Base-by-base conservation (phyloP, 2,888 invertebrate species). In the Rotaria macrura region DNA sequence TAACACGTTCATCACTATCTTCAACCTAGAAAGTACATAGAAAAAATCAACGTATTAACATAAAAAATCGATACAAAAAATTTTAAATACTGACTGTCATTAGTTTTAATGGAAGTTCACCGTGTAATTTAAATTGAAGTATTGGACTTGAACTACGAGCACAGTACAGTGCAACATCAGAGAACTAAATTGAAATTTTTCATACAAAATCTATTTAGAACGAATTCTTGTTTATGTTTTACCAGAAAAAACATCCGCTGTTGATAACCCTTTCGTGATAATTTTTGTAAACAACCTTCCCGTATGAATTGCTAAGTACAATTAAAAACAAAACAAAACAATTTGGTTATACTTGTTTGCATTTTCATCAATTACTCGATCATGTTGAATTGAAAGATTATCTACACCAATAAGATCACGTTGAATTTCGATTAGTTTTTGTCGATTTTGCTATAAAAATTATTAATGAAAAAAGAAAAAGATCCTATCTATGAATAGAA, bases 221-320 rank as follows among this genome's bases (percentile, higher is more conserved):
- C 5, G 72, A 85, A 74, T 5, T 20, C 20, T 23, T 23, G 17
- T 65, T 34, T 14, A 23, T 74, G 34, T 43, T 92, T 92, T 91
- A 96, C 96, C 93, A 98, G 93, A 91, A 98, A 96, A 90, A 99
- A 94, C 95, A 98, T 96, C 89, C 97, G 93, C 89, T 96, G 96
- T 89, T 97, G 97, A 88, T 96, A 94, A 20, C 97, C 97, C 90
- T 95, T 95, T 86, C 94, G 91, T 84, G 96, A 96, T 90, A 96
- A 95, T 90, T 97, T 97, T 89, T 97, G 94, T 43, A 98, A 92
- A 89, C 96, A 97, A n/a, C 98, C 98, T 91, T 96, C 95, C 87
- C 97, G 92, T 72, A 97, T 93, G 89, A 98, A 96, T 89, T 89
- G 96, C 93, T 84, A 12, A 49, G 17, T 29, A 83, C 5, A 47